Conservation (phyloP, 2,797 vertebrate genomes). For the Monodelphis domestica region DNA sequence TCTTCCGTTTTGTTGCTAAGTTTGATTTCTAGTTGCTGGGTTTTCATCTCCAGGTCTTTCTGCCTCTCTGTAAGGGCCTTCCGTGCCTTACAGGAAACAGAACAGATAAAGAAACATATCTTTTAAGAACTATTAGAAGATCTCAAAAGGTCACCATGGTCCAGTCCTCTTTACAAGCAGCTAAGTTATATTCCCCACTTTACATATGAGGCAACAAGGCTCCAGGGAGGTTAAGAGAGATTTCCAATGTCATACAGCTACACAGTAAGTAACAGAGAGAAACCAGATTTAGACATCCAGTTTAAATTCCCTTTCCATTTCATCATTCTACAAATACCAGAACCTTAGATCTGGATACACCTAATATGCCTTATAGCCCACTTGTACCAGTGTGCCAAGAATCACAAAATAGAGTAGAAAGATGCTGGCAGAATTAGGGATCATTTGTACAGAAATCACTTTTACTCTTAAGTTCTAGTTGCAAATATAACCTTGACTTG, state of each 20-base stretch:
- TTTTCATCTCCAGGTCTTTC: constrained; percentile 97
- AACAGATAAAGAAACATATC: not conserved
- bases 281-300: too few relatives aligned
- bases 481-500: not conserved
- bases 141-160: accelerated
- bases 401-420: not conserved
- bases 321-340: not conserved
- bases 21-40: constrained; percentile 97
- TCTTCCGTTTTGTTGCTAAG: constrained; percentile 97
- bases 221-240: too few relatives aligned
- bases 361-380: not conserved
- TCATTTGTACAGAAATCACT: not conserved
- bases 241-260: not conserved
- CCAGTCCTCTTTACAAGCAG: accelerated
- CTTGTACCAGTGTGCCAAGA: not conserved
- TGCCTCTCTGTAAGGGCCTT: constrained; percentile 95
- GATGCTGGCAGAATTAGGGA: not conserved
- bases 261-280: not conserved
- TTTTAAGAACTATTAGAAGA: not conserved
- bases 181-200: too few relatives aligned
- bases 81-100: constrained; percentile 88
- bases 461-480: not conserved
- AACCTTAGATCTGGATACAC: not conserved
- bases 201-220: not conserved
- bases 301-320: not conserved